These are phyloP conservation scores for Rhinoderma darwinii DNA, from an alignment of 2,113 vertebrate species.

Conservation along the genomic window DNA sequence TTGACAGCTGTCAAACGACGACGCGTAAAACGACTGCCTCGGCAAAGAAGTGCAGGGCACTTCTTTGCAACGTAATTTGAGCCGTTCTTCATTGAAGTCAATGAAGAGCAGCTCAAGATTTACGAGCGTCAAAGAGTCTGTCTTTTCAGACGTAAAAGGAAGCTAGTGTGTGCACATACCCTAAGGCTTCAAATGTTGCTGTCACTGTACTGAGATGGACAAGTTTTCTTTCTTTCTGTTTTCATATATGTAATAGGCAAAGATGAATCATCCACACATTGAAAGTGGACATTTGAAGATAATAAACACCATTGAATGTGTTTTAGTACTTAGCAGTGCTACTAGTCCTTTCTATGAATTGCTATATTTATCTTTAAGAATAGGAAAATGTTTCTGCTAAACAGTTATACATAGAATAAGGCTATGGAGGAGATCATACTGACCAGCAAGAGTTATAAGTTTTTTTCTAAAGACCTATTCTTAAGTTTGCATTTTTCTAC, in stretches of 20 bases:
- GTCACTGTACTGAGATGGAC: background rate
- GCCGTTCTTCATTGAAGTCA: too few species aligned
- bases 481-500: too few species aligned
- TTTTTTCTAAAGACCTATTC: too few species aligned
- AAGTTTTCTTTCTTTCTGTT: background rate
- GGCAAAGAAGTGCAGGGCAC: too few species aligned
- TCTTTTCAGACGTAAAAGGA: too few species aligned
- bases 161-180: too few species aligned
- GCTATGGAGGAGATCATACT: background rate
- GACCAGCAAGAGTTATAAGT: background rate
- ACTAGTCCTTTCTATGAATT: background rate
- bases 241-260: conserved; percentile 11
- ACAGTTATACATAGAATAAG: background rate
- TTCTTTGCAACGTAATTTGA: too few species aligned
- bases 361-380: background rate
- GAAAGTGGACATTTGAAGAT: conserved; percentile 5
- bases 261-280: background rate
- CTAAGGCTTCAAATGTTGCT: too few species aligned
- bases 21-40: too few species aligned
- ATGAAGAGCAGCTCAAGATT: too few species aligned
- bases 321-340: background rate
- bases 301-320: background rate
- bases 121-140: too few species aligned
- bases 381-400: background rate
- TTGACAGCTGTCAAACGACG: too few species aligned